A percentile compares a stretch with the other conserved stretches of the same genome.
phyloP scores from a whole-genome alignment of 2,113 vertebrate genomes.

The Conger conger region DNA sequence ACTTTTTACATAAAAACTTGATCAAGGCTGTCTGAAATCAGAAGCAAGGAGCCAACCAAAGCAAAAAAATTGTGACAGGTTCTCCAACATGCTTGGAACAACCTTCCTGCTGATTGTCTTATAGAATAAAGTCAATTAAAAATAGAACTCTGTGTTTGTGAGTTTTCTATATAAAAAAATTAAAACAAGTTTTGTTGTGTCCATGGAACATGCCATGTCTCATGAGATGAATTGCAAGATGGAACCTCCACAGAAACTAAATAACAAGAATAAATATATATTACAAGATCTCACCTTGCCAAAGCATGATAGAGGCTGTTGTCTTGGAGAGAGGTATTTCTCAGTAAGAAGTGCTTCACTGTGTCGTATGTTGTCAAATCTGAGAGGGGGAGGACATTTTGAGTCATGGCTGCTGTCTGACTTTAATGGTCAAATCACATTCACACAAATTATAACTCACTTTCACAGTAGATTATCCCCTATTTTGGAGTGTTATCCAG shows the following conservation, averaged over 20 bases:
- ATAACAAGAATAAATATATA: background rate
- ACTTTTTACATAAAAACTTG: too few relatives aligned
- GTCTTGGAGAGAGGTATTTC: conserved; percentile 73
- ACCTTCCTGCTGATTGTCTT: too few relatives aligned
- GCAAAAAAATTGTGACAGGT: too few relatives aligned
- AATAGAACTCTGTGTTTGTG: too few relatives aligned
- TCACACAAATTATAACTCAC: background rate
- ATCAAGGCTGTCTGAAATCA: too few relatives aligned
- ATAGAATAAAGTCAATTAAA: too few relatives aligned
- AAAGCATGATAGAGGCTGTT: conserved; percentile 75
- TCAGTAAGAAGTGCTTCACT: conserved; percentile 79
- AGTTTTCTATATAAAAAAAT: too few relatives aligned
- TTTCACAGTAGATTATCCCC: background rate
- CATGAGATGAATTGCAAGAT: background rate
- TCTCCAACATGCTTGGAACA: too few relatives aligned
- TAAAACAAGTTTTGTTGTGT: too few relatives aligned
- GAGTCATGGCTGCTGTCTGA: background rate
- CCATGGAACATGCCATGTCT: background rate
- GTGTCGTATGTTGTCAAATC: conserved; percentile 83
- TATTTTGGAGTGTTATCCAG: background rate
- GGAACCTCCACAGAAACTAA: background rate
- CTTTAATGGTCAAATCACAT: background rate
- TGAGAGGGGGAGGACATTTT: conserved; percentile 35
- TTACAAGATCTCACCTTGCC: conserved; percentile 61
- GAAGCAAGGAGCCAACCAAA: too few relatives aligned